Evolutionary conservation across 1,140 invertebrate species (phyloP).

Genomic region (Onthophagus taurus): DNA sequence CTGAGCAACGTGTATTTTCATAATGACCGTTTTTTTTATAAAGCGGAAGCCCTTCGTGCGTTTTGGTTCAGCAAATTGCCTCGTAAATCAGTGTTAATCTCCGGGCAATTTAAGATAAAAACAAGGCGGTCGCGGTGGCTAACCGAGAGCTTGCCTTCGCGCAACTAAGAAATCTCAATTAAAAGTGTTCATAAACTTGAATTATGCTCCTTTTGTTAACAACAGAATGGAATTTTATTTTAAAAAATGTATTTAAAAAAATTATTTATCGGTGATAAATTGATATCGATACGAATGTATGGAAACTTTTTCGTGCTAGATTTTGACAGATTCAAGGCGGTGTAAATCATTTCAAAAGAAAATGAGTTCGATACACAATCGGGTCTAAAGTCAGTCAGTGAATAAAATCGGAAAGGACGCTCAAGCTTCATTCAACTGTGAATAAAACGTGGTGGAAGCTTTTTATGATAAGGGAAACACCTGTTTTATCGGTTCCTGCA

Average conservation of each 20-base stretch:
- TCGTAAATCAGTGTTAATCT: constrained; percentile 7
- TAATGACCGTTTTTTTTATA: no score
- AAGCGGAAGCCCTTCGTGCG: not conserved
- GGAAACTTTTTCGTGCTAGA: not conserved
- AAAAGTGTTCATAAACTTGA: constrained; percentile 13
- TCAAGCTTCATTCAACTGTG: no score
- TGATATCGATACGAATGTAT: not conserved
- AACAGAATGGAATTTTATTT: not conserved
- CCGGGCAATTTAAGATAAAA: constrained; percentile 13
- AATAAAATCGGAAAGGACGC: no score
- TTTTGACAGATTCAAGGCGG: not conserved
- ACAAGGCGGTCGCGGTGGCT: no score
- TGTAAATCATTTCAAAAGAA: no score
- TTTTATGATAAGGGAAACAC: no score
- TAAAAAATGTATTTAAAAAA: not conserved
- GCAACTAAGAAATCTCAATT: constrained; percentile 12
- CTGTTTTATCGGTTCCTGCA: no score
- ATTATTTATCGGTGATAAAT: not conserved
- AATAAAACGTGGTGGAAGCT: no score
- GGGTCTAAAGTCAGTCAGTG: no score
- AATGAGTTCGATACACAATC: no score
- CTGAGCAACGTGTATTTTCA: no score
- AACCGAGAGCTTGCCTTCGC: not conserved
- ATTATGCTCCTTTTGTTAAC: constrained; percentile 8
- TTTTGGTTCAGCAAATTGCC: constrained; percentile 7